A percentile compares a stretch with the other conserved stretches of the same genome.
Evolutionary conservation across 1,140 invertebrate species (phyloP).

Genomic region (Holotrichia oblita): DNA sequence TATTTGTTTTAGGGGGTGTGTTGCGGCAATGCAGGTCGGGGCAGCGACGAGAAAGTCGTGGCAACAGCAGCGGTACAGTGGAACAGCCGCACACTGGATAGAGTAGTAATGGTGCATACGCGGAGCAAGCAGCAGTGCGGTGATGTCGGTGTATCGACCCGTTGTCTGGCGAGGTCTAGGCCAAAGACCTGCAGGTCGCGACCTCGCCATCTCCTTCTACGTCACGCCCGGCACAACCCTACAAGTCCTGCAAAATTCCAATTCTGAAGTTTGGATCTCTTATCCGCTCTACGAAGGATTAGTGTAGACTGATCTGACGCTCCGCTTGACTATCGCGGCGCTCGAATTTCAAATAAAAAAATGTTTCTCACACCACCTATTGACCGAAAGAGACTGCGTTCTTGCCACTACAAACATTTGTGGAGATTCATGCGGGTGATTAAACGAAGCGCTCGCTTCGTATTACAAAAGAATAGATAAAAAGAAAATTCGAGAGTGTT

Average conservation of each 20-base stretch:
- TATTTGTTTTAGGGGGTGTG: not conserved
- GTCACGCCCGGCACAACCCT: constrained; percentile 37
- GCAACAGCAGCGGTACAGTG: constrained; percentile 26
- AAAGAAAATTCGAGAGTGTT: not conserved
- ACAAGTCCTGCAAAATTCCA: constrained; percentile 14
- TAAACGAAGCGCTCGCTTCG: not conserved
- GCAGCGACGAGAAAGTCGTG: constrained; percentile 1
- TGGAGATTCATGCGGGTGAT: not conserved
- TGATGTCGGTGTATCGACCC: constrained; percentile 49
- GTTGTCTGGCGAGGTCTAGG: constrained; percentile 54
- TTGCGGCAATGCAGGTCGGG: constrained; percentile 30
- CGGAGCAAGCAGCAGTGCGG: constrained; percentile 47
- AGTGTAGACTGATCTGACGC: constrained; percentile 9
- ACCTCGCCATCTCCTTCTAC: constrained; percentile 47
- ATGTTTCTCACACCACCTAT: constrained; percentile 7
- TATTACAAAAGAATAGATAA: not conserved
- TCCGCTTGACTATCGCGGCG: not conserved
- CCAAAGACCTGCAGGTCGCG: constrained; percentile 56
- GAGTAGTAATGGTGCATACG: constrained; percentile 28
- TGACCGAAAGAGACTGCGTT: not conserved
- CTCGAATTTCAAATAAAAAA: constrained; percentile 6
- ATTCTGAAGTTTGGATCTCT: not conserved
- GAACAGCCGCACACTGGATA: constrained; percentile 10
- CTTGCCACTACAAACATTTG: not conserved
- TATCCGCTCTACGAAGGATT: constrained; percentile 1